A percentile compares a stretch with the other conserved stretches of the same genome.
phyloP scores from a whole-genome alignment of 2,888 invertebrate genomes.

The Hymenopus coronatus region DNA sequence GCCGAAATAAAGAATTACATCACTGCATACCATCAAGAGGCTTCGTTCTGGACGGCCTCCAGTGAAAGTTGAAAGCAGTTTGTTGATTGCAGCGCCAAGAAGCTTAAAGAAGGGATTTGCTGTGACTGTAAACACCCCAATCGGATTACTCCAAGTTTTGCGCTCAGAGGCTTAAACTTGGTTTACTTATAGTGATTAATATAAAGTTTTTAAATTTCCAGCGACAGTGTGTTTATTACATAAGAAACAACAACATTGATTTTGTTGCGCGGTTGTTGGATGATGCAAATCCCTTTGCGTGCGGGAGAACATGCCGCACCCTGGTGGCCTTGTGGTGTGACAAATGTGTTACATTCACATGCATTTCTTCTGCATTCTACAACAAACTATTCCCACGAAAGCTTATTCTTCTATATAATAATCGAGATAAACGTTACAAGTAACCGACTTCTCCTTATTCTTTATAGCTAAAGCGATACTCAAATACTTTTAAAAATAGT shows the following conservation, averaged over 20 bases:
- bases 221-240: not conserved
- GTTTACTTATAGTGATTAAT: too few relatives aligned
- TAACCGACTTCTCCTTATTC: too few relatives aligned
- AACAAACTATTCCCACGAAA: too few relatives aligned
- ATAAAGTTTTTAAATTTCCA: not conserved
- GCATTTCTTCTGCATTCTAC: too few relatives aligned
- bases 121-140: not conserved
- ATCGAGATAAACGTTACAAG: too few relatives aligned
- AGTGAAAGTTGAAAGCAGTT: not conserved
- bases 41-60: not conserved
- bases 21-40: too few relatives aligned
- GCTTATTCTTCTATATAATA: too few relatives aligned
- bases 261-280: not conserved
- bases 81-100: not conserved
- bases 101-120: not conserved
- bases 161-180: not conserved
- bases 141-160: not conserved
- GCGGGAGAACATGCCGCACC: too few relatives aligned
- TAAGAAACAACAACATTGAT: not conserved
- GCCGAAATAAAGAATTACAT: too few relatives aligned
- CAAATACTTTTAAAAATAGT: too few relatives aligned
- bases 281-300: not conserved
- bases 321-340: not conserved
- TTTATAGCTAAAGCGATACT: too few relatives aligned
- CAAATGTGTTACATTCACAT: not conserved